phyloP scores from a whole-genome alignment of 2,888 invertebrate species.

The Hyppa rectilinea region DNA sequence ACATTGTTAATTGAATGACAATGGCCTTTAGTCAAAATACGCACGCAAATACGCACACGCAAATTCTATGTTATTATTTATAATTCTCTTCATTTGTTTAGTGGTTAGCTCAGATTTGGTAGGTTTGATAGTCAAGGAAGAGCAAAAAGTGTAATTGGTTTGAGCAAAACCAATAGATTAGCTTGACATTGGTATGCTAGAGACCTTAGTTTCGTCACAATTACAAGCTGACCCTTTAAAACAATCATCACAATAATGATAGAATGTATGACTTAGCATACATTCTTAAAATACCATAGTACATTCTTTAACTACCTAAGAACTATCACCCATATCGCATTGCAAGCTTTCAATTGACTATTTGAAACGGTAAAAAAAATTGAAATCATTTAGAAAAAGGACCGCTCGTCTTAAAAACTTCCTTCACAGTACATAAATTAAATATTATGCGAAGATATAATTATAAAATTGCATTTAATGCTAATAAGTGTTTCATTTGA shows the following conservation, averaged over 20 bases:
- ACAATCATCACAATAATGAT: background rate
- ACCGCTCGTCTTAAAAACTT: too few species aligned
- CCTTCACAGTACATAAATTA: too few species aligned
- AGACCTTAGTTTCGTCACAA: constrained; percentile 28
- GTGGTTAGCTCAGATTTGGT: background rate
- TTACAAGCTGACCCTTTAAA: background rate
- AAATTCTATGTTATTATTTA: constrained; percentile 14
- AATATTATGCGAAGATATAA: too few species aligned
- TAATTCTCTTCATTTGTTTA: constrained; percentile 23
- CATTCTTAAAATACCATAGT: too few species aligned
- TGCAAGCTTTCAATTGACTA: background rate
- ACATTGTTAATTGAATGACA: constrained; percentile 55
- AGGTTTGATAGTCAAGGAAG: background rate
- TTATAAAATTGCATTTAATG: too few species aligned
- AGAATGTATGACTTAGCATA: background rate
- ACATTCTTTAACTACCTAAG: too few species aligned
- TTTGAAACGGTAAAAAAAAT: too few species aligned
- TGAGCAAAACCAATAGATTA: background rate
- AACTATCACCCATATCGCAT: background rate
- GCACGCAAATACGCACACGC: constrained; percentile 6
- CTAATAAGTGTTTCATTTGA: too few species aligned
- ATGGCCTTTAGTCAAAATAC: constrained; percentile 58
- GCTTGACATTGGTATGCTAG: background rate
- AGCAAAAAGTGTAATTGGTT: constrained; percentile 32
- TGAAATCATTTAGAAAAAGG: too few species aligned